Evolutionary conservation across 2,888 invertebrate species (phyloP).

Genomic region (Pedicia rivosa): DNA sequence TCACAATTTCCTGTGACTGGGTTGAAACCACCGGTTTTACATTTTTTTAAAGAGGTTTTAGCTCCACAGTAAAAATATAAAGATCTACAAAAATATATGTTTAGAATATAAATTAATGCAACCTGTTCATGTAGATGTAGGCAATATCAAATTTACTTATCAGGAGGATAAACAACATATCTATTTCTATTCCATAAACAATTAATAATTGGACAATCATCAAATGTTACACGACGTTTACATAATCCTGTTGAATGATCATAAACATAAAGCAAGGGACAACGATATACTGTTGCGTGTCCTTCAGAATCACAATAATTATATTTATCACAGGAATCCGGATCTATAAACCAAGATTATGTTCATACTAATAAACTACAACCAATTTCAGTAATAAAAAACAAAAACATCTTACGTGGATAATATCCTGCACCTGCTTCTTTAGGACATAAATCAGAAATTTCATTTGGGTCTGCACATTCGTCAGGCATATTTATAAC

Average conservation of each 20-base stretch:
- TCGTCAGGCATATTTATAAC: not conserved
- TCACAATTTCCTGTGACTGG: not conserved
- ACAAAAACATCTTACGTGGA: not conserved
- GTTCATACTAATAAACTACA: too few species aligned
- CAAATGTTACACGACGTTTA: not conserved
- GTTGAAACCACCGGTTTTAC: too few species aligned
- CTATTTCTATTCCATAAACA: constrained; percentile 4
- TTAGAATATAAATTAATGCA: too few species aligned
- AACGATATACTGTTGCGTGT: constrained; percentile 6
- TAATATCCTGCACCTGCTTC: not conserved
- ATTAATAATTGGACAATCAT: constrained; percentile 9
- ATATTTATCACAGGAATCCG: not conserved
- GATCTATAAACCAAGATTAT: too few species aligned
- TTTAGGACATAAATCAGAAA: not conserved
- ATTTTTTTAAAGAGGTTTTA: too few species aligned
- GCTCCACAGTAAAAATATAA: too few species aligned
- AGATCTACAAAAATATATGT: too few species aligned
- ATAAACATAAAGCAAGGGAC: constrained; percentile 9
- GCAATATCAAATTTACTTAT: too few species aligned
- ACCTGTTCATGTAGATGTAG: too few species aligned
- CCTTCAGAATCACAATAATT: constrained; percentile 21
- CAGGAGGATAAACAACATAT: constrained; percentile 2
- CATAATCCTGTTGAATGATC: constrained; percentile 7
- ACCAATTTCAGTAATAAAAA: too few species aligned
- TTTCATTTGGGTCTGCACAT: not conserved